Evolutionary conservation across 2,888 invertebrate species (phyloP).

Genomic region (Drosophila helvetica): DNA sequence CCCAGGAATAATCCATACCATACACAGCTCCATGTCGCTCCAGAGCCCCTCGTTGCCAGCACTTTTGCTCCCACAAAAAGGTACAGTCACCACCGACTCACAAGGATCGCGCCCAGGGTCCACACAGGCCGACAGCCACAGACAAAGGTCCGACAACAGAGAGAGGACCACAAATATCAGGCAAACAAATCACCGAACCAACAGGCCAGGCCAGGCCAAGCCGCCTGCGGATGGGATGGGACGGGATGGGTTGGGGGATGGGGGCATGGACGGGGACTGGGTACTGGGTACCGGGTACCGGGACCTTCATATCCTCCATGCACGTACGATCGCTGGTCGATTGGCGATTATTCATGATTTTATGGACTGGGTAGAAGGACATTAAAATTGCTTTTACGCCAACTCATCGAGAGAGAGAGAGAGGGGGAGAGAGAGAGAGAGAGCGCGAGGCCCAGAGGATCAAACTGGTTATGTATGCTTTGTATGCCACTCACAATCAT

Average conservation of each 20-base stretch:
- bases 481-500: slow-evolving; percentile 71
- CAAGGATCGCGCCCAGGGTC: slow-evolving; percentile 59
- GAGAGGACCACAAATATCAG: slow-evolving; percentile 6
- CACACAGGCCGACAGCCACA: slow-evolving; percentile 19
- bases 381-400: slow-evolving; percentile 78
- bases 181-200: slow-evolving; percentile 62
- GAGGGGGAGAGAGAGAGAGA: background rate
- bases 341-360: slow-evolving; percentile 75
- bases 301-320: slow-evolving; percentile 46
- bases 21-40: no score
- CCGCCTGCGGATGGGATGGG: background rate
- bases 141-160: slow-evolving; percentile 18
- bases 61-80: background rate
- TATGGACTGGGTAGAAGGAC: slow-evolving; percentile 78
- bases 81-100: slow-evolving; percentile 56
- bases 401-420: slow-evolving; percentile 57
- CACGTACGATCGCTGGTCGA: slow-evolving; percentile 56
- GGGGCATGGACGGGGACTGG: slow-evolving; percentile 10
- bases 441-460: slow-evolving; percentile 61
- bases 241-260: background rate
- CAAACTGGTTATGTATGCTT: slow-evolving; percentile 71
- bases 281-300: slow-evolving; percentile 12
- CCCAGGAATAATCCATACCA: background rate
- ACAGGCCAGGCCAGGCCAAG: background rate
- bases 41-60: background rate